Conservation (phyloP, 2,888 invertebrate genomes). For the Drosophila emarginata region DNA sequence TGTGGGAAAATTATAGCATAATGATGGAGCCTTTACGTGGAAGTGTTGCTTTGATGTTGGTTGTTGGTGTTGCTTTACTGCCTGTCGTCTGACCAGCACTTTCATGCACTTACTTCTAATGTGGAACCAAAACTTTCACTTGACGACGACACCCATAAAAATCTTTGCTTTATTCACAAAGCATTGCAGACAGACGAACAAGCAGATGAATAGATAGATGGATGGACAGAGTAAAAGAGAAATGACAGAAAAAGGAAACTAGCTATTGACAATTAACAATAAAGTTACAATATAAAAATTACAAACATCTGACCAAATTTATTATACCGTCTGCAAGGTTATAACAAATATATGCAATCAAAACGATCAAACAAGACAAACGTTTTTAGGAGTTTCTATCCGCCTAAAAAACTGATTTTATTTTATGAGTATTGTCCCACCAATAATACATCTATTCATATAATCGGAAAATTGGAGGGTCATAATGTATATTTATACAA, state of each 20-base stretch:
- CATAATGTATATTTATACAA: no score
- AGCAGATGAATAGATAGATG: neutral
- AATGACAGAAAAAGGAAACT: slow-evolving; percentile 11
- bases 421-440: no score
- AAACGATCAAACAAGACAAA: no score
- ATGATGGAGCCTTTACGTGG: slow-evolving; percentile 31
- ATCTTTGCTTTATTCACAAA: slow-evolving; percentile 13
- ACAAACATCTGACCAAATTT: no score
- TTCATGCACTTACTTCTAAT: no score
- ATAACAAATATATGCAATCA: no score
- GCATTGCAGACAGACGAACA: slow-evolving; percentile 3
- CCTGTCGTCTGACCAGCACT: slow-evolving; percentile 19
- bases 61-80: slow-evolving; percentile 43
- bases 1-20: slow-evolving; percentile 63
- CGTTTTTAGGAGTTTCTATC: no score
- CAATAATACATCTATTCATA: no score
- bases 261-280: slow-evolving; percentile 69
- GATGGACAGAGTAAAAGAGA: neutral
- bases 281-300: slow-evolving; percentile 61
- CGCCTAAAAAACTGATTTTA: no score
- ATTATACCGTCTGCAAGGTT: no score
- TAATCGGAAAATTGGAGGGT: no score
- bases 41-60: slow-evolving; percentile 56
- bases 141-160: slow-evolving; percentile 60
- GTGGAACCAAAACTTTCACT: slow-evolving; percentile 67